phyloP scores from a whole-genome alignment of 2,113 vertebrate species.

The Python bivittatus region DNA sequence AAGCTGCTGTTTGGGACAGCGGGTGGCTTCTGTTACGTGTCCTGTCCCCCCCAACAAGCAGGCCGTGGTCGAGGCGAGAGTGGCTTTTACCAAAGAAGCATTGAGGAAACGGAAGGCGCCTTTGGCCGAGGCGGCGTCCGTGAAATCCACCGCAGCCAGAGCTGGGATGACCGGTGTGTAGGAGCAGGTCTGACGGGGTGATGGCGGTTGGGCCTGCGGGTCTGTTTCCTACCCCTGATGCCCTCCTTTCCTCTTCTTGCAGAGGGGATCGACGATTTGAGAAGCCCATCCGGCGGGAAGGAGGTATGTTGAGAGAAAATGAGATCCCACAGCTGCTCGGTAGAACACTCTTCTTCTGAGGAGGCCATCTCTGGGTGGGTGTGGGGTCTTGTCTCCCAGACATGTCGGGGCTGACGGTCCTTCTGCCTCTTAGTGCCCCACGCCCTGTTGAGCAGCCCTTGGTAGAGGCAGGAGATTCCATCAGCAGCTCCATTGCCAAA shows the following conservation, averaged over 20 bases:
- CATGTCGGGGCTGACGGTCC: neutral
- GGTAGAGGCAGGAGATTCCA: neutral
- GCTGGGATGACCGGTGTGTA: slow-evolving; percentile 89
- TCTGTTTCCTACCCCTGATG: neutral
- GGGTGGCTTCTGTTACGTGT: too few relatives aligned
- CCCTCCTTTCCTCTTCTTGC: slow-evolving; percentile 18
- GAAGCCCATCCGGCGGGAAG: slow-evolving; percentile 85
- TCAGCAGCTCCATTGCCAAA: neutral
- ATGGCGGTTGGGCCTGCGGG: neutral
- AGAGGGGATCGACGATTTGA: slow-evolving; percentile 89
- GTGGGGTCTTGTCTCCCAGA: accelerated
- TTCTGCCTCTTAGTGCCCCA: too few relatives aligned
- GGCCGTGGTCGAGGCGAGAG: slow-evolving; percentile 89
- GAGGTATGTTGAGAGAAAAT: slow-evolving; percentile 50
- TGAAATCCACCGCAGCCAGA: slow-evolving; percentile 92
- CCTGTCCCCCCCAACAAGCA: slow-evolving; percentile 31
- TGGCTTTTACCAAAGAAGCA: slow-evolving; percentile 93
- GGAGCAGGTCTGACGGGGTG: neutral
- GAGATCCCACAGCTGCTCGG: neutral
- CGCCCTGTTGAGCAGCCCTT: too few relatives aligned
- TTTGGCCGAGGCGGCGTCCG: slow-evolving; percentile 81
- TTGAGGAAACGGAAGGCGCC: slow-evolving; percentile 84
- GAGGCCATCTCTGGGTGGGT: neutral
- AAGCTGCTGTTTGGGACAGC: too few relatives aligned
- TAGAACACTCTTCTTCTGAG: neutral